Evolutionary conservation across 2,888 invertebrate genomes (phyloP), one percentile per base, ranked within the genome.

Genomic region (Apotomis betuletana): DNA sequence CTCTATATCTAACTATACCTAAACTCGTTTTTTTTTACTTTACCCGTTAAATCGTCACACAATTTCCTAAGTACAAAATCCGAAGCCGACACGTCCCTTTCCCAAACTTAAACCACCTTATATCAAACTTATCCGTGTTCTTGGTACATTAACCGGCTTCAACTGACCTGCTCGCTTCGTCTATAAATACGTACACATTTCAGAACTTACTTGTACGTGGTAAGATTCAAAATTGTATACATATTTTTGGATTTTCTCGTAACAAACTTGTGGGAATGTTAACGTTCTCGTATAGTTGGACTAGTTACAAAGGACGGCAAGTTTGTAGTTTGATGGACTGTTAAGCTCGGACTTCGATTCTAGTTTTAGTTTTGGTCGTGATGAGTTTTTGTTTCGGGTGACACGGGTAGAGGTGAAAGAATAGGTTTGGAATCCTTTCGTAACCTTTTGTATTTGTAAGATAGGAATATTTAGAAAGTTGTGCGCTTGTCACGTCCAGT

Each of bases 101-200:
- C 55, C 65, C 55, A 65, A 65, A 65, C 65, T 57, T n/a, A 44
- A 9, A 57, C 55, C 54, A 63, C 63, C 63, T 69, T 63, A 69
- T 58, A 69, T 64, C 51, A 69, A 69, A 69, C 69, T 69, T 69
- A 64, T 51, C 63, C 69, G 38, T 63, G 57, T 69, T 63, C 63
- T 63, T 62, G 69, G 63, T 69, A 69, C 69, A 69, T 69, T 69
- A 69, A 69, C 69, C 55, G 60, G 54, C 57, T 69, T 55, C 12
- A 38, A 65, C 59, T 69, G 69, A 69, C 69, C 69, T 63, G 69
- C 46, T 1, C n/a, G 46, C 3, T 5, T 27, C n/a, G 9, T 57
- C 36, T 36, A 65, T 36, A 36, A 57, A 46, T 15, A 57, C n/a
- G 44, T 64, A 57, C 3, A 55, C 57, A 65, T n/a, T 65, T 3